Base-by-base conservation (phyloP, 2,113 vertebrate species). In the Melanocharis versteri region DNA sequence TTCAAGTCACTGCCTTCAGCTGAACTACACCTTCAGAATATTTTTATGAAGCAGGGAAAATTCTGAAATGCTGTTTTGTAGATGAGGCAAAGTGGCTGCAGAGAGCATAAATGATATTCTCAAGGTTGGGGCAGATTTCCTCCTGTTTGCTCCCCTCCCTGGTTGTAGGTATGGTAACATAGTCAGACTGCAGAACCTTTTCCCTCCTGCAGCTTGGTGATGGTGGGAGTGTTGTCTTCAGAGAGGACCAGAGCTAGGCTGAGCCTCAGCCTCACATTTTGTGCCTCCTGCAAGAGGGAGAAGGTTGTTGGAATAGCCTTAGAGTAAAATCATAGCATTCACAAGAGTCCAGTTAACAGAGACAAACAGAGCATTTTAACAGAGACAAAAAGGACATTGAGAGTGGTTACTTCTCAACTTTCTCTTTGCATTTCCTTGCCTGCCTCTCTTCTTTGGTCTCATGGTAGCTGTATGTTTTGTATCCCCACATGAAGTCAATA, bases 1-100 rank as follows among this genome's bases (percentile, higher is more conserved):
- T 93, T 88, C 86, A 93, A 90, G 82, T 85, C 69, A 89, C 57
- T 54, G 42, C 87, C 68, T 91, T 64, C 79, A 45, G 61, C 66
- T 95, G 83, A 93, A 89, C 83, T 84, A 83, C 68, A 92, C 51
- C 65, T 87, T 92, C 73, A 82, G 72, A 81, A 37, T 28, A 70
- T 54, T 31, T 28, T 53, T 60, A 47, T 45, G 69, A 64, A 76
- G 57, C 5, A 79, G 35, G 22, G 42, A 78, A 72, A 51, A 78
- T 50, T 88, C 42, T 24, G 79, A 88, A 86, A 70, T 56, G 51
- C 39, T 70, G 15, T 62, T 90, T 87, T 71, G 40, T 39, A 73
- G 56, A 39, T 66, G 47, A 83, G 35, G 51, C 54, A 78, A 57
- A 66, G 79, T 30, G 45, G 20, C n/a, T 93, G 76, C 68, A 92